Evolutionary conservation across 2,888 invertebrate species (phyloP).

Genomic region (Drosophila cognata): DNA sequence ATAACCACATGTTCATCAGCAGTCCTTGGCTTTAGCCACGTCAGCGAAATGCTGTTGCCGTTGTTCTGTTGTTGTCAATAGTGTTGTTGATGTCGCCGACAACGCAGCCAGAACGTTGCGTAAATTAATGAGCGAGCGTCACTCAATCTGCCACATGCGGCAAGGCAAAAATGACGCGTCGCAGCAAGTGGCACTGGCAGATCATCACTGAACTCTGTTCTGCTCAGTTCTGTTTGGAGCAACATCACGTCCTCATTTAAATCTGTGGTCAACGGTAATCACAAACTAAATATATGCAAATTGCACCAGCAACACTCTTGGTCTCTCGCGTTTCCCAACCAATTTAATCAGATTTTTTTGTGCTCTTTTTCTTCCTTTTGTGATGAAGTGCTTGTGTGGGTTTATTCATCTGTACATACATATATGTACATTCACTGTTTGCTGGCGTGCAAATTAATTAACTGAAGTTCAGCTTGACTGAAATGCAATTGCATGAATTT

Average conservation of each 20-base stretch:
- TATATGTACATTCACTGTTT: conserved; percentile 3
- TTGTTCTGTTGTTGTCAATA: conserved; percentile 30
- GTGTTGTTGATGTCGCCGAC: conserved; percentile 17
- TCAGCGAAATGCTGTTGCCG: conserved; percentile 24
- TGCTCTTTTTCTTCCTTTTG: conserved; percentile 34
- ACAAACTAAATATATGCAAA: conserved; percentile 75
- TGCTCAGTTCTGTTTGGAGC: conserved; percentile 17
- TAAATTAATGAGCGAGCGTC: conserved; percentile 70
- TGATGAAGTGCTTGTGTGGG: conserved; percentile 10
- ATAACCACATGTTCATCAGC: conserved; percentile 71
- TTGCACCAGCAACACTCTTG: conserved; percentile 53
- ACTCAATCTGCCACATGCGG: conserved; percentile 62
- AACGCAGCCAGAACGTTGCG: conserved; percentile 35
- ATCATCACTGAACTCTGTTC: conserved; percentile 18
- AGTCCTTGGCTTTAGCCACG: conserved; percentile 25
- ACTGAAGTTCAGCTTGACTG: conserved; percentile 50
- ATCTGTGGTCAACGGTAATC: conserved; percentile 75
- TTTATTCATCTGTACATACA: conserved; percentile 26
- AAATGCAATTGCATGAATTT: conserved; percentile 55
- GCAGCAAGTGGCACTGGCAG: conserved; percentile 20
- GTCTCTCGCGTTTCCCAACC: conserved; percentile 49
- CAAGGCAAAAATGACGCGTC: conserved; percentile 6
- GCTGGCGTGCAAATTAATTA: conserved; percentile 67
- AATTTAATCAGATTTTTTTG: conserved; percentile 70
- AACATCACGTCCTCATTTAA: conserved; percentile 58